Conservation (phyloP, 92 coral and sea anemone species). For the Bergia puertoricense region DNA sequence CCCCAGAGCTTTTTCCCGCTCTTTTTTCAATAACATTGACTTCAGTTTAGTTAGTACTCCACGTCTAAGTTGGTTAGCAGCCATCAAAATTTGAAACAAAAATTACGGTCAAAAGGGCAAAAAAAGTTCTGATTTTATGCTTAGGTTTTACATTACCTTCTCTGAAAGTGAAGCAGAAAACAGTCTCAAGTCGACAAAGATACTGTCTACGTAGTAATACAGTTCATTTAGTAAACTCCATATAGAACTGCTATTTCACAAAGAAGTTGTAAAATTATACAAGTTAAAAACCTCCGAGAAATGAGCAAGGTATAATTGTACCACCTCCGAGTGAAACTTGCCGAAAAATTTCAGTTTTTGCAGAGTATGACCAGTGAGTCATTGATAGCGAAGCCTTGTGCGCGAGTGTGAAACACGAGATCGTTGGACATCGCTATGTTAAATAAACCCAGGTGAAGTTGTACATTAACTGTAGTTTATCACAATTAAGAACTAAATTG, state of each 20-base stretch:
- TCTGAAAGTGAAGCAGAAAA: too few species aligned
- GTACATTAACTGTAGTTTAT: background rate
- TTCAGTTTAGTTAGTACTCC: too few species aligned
- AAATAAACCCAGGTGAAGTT: background rate
- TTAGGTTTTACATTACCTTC: background rate
- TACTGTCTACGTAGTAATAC: background rate
- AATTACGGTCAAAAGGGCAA: too few species aligned
- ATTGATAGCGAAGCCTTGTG: background rate
- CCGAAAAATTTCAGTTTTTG: too few species aligned
- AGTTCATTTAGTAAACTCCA: too few species aligned
- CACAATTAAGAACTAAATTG: too few species aligned
- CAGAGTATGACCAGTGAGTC: too few species aligned
- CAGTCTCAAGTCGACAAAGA: background rate
- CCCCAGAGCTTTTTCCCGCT: too few species aligned
- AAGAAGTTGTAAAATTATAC: background rate
- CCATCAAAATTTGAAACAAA: background rate
- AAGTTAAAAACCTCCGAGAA: background rate
- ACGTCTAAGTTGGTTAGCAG: background rate
- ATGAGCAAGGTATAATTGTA: background rate
- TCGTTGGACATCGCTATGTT: too few species aligned
- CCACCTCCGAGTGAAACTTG: background rate
- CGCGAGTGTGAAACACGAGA: too few species aligned
- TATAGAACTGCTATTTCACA: too few species aligned
- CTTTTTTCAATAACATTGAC: too few species aligned
- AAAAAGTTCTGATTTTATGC: background rate